Conservation (phyloP, 2,888 invertebrate species). For the Clivina fossor region DNA sequence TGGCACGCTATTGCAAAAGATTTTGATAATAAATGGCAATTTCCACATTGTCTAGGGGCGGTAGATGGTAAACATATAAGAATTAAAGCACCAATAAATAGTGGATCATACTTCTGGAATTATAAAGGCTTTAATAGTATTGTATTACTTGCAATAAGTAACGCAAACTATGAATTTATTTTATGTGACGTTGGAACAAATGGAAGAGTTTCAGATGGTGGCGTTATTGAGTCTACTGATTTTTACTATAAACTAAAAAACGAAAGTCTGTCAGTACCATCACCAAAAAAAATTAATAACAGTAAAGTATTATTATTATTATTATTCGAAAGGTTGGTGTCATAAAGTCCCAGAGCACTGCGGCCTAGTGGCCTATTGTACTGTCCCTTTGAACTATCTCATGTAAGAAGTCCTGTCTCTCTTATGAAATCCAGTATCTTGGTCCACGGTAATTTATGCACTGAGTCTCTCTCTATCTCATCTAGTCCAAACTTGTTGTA, state of each 20-base stretch:
- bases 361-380: no score
- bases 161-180: slow-evolving; percentile 42
- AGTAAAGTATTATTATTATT: no score
- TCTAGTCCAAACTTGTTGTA: no score
- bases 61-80: slow-evolving; percentile 38
- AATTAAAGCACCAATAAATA: slow-evolving; percentile 34
- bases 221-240: slow-evolving; percentile 37
- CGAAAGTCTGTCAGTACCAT: slow-evolving; percentile 3
- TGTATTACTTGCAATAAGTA: slow-evolving; percentile 39
- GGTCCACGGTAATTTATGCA: no score
- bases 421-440: no score
- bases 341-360: no score
- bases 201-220: slow-evolving; percentile 41
- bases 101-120: slow-evolving; percentile 35
- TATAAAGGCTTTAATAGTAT: slow-evolving; percentile 38
- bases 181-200: slow-evolving; percentile 41
- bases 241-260: slow-evolving; percentile 33
- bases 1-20: slow-evolving; percentile 34
- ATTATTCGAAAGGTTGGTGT: no score
- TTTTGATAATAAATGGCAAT: slow-evolving; percentile 38
- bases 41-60: slow-evolving; percentile 37
- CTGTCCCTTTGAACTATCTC: no score
- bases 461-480: no score
- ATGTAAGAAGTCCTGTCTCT: no score
- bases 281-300: slow-evolving; percentile 21